Percentiles rank a stretch among this genome's conserved stretches.
Evolutionary conservation across 2,888 invertebrate species (phyloP).

Genomic region (Encarsia formosa): DNA sequence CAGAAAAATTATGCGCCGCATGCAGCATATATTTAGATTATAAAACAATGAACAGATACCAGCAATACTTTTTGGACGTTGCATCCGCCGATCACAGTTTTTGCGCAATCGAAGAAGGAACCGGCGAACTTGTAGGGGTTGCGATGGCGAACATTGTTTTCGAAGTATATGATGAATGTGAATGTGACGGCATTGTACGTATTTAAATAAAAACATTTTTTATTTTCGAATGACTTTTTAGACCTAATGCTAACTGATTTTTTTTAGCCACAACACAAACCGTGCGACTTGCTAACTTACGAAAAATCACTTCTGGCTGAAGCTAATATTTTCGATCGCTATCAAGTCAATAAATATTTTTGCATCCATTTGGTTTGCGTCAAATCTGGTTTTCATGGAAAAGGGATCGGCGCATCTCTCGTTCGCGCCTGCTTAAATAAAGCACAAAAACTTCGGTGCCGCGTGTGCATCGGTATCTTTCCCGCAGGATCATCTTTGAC

Average conservation of each 20-base stretch:
- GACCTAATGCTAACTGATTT: no score
- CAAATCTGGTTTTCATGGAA: conserved; percentile 14
- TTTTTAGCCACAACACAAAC: neutral
- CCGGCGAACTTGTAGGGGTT: conserved; percentile 31
- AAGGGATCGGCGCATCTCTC: conserved; percentile 35
- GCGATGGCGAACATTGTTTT: conserved; percentile 22
- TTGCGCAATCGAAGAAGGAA: conserved; percentile 35
- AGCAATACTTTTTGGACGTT: conserved; percentile 19
- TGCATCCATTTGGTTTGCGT: conserved; percentile 32
- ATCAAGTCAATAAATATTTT: conserved; percentile 20
- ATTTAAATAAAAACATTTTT: no score
- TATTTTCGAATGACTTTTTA: no score
- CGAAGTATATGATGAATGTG: no score
- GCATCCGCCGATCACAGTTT: conserved; percentile 28
- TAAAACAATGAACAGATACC: conserved; percentile 8
- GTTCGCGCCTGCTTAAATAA: conserved; percentile 31
- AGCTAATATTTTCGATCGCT: conserved; percentile 15
- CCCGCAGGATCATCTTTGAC: conserved; percentile 29
- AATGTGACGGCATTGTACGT: no score
- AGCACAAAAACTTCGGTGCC: conserved; percentile 7
- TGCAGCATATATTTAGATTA: conserved; percentile 10
- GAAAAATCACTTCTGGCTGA: neutral
- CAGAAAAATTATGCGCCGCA: neutral
- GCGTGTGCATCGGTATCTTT: conserved; percentile 32
- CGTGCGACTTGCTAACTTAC: conserved; percentile 2